Evolutionary conservation across 2,888 invertebrate species (phyloP), one percentile per base, ranked within the genome.

Genomic region (Leptinotarsa tumamoca): DNA sequence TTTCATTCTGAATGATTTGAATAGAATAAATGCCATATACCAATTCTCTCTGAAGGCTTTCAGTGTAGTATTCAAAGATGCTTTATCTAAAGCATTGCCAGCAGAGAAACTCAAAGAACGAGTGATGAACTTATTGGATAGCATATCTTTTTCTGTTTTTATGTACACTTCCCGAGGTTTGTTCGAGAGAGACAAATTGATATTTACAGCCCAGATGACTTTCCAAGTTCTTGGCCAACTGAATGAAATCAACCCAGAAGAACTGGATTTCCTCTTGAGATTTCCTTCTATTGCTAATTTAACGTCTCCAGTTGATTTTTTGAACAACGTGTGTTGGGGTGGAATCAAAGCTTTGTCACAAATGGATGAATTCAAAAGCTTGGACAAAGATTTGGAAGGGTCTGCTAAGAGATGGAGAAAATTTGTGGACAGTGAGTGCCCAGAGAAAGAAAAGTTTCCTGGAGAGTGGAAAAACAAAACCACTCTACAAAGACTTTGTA

Each of bases 21-120:
- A 94, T 89, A 96, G 96, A 88, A 97, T 98, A 83, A 97, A 98
- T 88, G 95, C 96, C 66, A 96, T 98, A 86, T 98, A 98, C 88
- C 97, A 98, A 88, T 98, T 98, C 89, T 98, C 98, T 0, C 89
- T 98, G 74, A 98, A 98, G 89, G 96, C 98, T 0, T 98, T 97
- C 90, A 96, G 94, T 82, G 94, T 95, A 0, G 97, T 98, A 4
- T 98, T 98, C 88, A 94, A 94, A 82, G 95, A 95, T 80, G 96
- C 98, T 0, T 92, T 98, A 67, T 89, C 90, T 18, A 90, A 90
- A 74, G 94, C 97, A 0, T 90, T 91, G 5, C 88, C 90, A 0
- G 91, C 94, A 0, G 94, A 95, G 0, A 94, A 93, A 3, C 89
- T 97, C 0, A 92, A 92, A 58, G 90, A 90, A 5, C 90, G 97